Evolutionary conservation across 1,140 invertebrate genomes (phyloP), one percentile per base, ranked within the genome.

Genomic region (Xylocopa sonorina): DNA sequence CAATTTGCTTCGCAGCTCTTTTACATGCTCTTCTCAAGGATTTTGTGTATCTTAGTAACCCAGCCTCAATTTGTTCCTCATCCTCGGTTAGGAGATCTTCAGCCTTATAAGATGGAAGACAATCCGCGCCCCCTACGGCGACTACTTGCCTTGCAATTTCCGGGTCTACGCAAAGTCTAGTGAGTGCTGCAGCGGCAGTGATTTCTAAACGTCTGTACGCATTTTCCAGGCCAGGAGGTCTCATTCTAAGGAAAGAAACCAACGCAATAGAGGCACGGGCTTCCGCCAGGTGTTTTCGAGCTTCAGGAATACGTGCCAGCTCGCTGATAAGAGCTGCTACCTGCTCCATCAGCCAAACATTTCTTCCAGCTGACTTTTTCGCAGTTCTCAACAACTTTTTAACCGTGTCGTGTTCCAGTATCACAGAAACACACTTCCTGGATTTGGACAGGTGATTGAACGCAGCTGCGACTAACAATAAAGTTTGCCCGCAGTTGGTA

Each of bases 161-260:
- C 16, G 94, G 93, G 48, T 97, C 95, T 43, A 95, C 95, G 83
- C 96, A 97, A 50, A 98, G 92, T 84, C 96, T 95, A 1, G 97
- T 97, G 16, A 99, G 93, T 27, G 97, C 97, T 58, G 97, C 97
- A 1, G 97, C 96, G 0, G 97, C 95, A 87, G 98, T 98, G 84
- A 96, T 95, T 82, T 97, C 96, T n/a, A 98, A 92, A 0, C 95
- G 84, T 57, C 95, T 91, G 82, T 97, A 96, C 29, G 96, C 95
- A 14, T 97, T 95, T 41, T 95, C 94, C 4, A 94, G 89, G 6
- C 91, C 93, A 24, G 94, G 93, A n/a, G 95, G 95, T 63, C 94
- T 89, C 82, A 95, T 94, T 80, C 97, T 94, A 18, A 98, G 91
- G 88, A 98, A 97, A 86, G 95, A 95, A 60, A 98, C 93, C 3